These are phyloP conservation scores for Clamator glandarius DNA, from an alignment of 2,797 vertebrate genomes.

Conservation along the genomic window DNA sequence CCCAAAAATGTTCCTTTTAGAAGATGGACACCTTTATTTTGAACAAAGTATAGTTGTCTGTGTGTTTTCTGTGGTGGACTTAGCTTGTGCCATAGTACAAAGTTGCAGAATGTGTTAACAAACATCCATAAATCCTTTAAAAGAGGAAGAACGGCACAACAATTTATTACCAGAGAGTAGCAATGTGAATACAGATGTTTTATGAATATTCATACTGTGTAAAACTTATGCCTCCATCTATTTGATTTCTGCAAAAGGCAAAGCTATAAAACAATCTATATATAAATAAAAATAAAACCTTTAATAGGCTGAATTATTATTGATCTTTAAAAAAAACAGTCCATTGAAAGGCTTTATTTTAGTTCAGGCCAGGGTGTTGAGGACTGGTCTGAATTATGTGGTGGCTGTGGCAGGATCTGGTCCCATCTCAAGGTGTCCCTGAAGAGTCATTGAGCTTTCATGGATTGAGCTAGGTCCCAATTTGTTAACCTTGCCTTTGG, in stretches of 20 bases:
- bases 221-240: background rate
- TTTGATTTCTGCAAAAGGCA: background rate
- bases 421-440: background rate
- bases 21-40: background rate
- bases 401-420: background rate
- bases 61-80: background rate
- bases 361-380: background rate
- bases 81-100: background rate
- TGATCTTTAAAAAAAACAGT: background rate
- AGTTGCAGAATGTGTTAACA: background rate
- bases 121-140: background rate
- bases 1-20: background rate
- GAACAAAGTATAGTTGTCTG: background rate
- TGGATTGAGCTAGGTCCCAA: background rate
- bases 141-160: background rate
- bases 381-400: background rate
- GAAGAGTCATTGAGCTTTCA: background rate
- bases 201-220: background rate
- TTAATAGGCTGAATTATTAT: background rate
- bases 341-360: rapidly evolving
- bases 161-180: background rate
- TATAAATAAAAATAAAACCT: background rate
- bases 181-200: background rate
- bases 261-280: background rate
- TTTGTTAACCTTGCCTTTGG: background rate